Evolutionary conservation across 2,888 invertebrate species (phyloP).

Genomic region (Corbicula japonica): DNA sequence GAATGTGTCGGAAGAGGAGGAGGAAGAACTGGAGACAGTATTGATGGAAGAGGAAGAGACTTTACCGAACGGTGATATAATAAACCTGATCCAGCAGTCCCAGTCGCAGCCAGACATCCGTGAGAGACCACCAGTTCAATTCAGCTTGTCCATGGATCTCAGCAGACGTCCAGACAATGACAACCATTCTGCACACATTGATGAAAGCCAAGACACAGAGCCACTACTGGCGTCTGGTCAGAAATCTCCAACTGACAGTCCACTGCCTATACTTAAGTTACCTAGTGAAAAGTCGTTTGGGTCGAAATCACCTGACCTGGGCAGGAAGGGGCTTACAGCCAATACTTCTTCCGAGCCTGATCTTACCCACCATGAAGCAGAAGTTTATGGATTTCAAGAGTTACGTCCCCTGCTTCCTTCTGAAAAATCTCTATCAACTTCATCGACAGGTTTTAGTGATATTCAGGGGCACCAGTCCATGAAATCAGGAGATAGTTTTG

Average conservation of each 20-base stretch:
- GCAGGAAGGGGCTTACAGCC: no score
- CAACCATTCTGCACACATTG: background rate
- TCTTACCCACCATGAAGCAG: background rate
- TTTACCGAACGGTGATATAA: slow-evolving; percentile 26
- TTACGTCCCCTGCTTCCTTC: slow-evolving; percentile 12
- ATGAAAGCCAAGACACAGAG: slow-evolving; percentile 14
- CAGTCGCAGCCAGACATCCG: background rate
- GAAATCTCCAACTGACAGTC: background rate
- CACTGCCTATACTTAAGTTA: slow-evolving; percentile 40
- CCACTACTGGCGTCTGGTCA: slow-evolving; percentile 31
- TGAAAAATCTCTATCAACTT: slow-evolving; percentile 20
- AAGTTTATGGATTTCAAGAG: background rate
- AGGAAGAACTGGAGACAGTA: no score
- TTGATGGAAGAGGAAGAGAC: no score
- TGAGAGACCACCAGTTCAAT: slow-evolving; percentile 7
- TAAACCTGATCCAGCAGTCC: slow-evolving; percentile 5
- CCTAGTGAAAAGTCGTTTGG: slow-evolving; percentile 11
- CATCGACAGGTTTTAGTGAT: slow-evolving; percentile 46
- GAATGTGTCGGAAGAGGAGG: slow-evolving; percentile 53
- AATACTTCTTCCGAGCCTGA: slow-evolving; percentile 29
- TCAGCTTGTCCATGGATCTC: slow-evolving; percentile 12
- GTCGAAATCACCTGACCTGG: background rate
- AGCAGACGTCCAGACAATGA: slow-evolving; percentile 2
- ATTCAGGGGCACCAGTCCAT: background rate
- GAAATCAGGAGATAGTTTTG: slow-evolving; percentile 17